Conservation (phyloP, 2,888 invertebrate species). For the Tachystola acroxantha region DNA sequence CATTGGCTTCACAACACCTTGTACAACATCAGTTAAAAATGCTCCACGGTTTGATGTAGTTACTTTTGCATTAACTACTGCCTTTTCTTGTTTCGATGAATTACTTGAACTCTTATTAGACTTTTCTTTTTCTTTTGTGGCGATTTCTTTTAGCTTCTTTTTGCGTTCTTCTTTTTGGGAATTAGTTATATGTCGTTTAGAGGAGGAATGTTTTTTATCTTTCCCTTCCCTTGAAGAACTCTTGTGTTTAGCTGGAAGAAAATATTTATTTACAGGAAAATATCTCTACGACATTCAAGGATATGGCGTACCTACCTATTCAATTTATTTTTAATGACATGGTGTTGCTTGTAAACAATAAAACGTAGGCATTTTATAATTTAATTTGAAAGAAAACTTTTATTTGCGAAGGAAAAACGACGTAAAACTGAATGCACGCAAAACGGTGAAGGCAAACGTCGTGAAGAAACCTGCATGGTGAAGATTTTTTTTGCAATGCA, state of each 20-base stretch:
- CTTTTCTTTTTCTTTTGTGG: slow-evolving; percentile 43
- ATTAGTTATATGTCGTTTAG: slow-evolving; percentile 32
- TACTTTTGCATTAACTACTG: slow-evolving; percentile 57
- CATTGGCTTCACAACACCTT: slow-evolving; percentile 36
- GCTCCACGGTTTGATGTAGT: slow-evolving; percentile 75
- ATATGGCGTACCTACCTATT: too few relatives aligned
- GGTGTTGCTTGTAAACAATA: too few relatives aligned
- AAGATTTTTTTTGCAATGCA: too few relatives aligned
- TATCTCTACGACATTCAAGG: too few relatives aligned
- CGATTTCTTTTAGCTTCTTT: slow-evolving; percentile 70
- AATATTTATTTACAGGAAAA: too few relatives aligned
- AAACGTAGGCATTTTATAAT: too few relatives aligned
- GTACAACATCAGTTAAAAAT: slow-evolving; percentile 59
- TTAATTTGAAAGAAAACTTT: too few relatives aligned
- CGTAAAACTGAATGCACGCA: too few relatives aligned
- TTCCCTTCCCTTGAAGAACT: slow-evolving; percentile 27
- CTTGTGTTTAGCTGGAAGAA: slow-evolving; percentile 35
- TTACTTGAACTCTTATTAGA: slow-evolving; percentile 22
- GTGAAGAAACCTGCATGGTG: too few relatives aligned
- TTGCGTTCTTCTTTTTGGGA: slow-evolving; percentile 67
- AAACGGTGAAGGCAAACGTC: too few relatives aligned
- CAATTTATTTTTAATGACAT: too few relatives aligned
- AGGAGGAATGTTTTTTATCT: slow-evolving; percentile 27
- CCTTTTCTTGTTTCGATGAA: slow-evolving; percentile 26
- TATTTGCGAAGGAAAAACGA: too few relatives aligned